These are phyloP conservation scores for Pissodes strobi DNA, from an alignment of 1,140 invertebrate species.

Conservation along the genomic window DNA sequence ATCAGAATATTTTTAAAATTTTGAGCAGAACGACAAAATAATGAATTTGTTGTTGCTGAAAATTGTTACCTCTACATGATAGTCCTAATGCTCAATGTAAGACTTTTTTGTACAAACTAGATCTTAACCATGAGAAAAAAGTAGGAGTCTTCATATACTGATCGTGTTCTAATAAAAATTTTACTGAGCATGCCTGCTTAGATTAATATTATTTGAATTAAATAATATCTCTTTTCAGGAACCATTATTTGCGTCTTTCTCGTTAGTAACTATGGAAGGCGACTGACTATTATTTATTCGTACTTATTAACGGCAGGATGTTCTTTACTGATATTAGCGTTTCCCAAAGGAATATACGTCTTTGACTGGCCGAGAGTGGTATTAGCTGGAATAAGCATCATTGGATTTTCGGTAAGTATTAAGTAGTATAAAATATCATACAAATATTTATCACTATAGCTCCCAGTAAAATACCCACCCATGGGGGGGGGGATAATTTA, in stretches of 20 bases:
- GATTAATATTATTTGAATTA: neutral
- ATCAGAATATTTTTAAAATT: no score
- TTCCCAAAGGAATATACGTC: slow-evolving; percentile 55
- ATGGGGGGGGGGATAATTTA: no score
- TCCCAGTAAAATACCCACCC: no score
- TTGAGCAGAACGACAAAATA: no score
- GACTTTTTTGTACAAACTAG: no score
- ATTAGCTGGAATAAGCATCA: slow-evolving; percentile 68
- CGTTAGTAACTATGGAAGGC: slow-evolving; percentile 67
- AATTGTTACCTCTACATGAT: no score
- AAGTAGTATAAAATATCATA: neutral
- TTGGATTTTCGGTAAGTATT: slow-evolving; percentile 65
- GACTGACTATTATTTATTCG: slow-evolving; percentile 63
- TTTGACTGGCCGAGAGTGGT: slow-evolving; percentile 60
- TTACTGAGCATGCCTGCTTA: no score
- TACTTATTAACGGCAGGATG: slow-evolving; percentile 65
- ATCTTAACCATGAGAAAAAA: no score
- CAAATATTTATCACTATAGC: neutral
- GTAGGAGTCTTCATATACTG: no score
- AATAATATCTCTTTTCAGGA: slow-evolving; percentile 7
- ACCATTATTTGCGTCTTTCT: slow-evolving; percentile 68
- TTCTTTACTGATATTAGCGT: slow-evolving; percentile 63
- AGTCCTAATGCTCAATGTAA: no score
- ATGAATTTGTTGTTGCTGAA: no score
- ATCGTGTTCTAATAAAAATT: no score